Evolutionary conservation across 2,113 vertebrate species (phyloP).

Genomic region (Noturus placidus): DNA sequence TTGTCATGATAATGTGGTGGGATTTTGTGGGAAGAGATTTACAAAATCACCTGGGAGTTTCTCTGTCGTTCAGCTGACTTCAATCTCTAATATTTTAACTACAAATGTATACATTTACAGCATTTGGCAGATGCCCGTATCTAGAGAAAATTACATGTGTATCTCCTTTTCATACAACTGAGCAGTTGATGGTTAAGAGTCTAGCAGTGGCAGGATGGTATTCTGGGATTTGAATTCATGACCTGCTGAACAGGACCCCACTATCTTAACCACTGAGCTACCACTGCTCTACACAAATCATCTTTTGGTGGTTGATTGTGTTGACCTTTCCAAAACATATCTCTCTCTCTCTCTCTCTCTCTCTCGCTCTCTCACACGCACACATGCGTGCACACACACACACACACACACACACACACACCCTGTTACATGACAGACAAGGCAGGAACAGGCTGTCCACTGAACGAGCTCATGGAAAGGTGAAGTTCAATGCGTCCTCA

Average conservation of each 20-base stretch:
- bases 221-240: too few relatives aligned
- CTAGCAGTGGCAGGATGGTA: too few relatives aligned
- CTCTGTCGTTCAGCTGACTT: not conserved
- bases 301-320: not conserved
- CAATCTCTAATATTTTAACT: not conserved
- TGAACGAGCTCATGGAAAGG: not conserved
- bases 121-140: too few relatives aligned
- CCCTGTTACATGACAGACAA: not conserved
- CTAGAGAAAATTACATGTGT: too few relatives aligned
- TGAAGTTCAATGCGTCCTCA: not conserved
- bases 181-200: too few relatives aligned
- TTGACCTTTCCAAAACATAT: not conserved
- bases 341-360: not conserved
- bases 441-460: constrained; percentile 17
- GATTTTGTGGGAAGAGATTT: not conserved
- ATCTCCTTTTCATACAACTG: too few relatives aligned
- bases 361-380: not conserved
- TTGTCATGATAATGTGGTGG: not conserved
- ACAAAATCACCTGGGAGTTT: not conserved
- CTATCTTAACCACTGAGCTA: too few relatives aligned
- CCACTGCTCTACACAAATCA: not conserved
- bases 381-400: not conserved
- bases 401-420: not conserved
- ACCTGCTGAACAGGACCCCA: too few relatives aligned
- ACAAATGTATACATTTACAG: not conserved